phyloP scores from a whole-genome alignment of 2,888 invertebrate genomes.

The Allolobophora icterica region DNA sequence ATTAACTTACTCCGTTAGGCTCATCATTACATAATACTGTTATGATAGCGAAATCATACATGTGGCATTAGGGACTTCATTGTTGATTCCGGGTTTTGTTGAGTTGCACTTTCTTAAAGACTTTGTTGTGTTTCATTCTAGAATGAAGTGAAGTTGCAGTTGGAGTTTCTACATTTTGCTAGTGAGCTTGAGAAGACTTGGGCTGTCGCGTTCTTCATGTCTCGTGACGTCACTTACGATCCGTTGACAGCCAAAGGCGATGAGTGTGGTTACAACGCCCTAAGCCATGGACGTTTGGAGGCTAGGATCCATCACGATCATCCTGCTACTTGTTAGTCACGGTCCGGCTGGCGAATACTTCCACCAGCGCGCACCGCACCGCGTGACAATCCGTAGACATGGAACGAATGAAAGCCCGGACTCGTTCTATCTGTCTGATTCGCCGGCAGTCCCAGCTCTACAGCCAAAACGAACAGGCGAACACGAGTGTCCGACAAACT shows the following conservation, averaged over 20 bases:
- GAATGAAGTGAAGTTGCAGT: neutral
- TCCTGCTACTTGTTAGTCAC: conserved; percentile 19
- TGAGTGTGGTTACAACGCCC: neutral
- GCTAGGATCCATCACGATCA: neutral
- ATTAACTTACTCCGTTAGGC: neutral
- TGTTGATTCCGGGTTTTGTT: neutral
- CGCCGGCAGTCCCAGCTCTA: neutral
- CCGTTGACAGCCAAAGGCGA: neutral
- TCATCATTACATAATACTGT: neutral
- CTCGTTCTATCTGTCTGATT: neutral
- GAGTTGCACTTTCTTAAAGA: neutral
- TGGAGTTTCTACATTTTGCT: neutral
- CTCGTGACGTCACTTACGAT: neutral
- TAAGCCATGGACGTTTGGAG: conserved; percentile 21
- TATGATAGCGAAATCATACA: neutral
- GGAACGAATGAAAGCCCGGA: conserved; percentile 6
- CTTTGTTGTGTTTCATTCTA: neutral
- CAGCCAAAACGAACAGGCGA: neutral
- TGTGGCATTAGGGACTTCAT: neutral
- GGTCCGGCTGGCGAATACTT: conserved; percentile 24
- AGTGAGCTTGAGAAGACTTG: neutral
- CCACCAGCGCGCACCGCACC: neutral
- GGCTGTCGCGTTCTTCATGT: neutral
- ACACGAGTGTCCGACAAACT: neutral
- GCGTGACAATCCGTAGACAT: neutral